phyloP scores from a whole-genome alignment of 92 coral and sea anemone genomes.

The Anthopleura xanthogrammica region DNA sequence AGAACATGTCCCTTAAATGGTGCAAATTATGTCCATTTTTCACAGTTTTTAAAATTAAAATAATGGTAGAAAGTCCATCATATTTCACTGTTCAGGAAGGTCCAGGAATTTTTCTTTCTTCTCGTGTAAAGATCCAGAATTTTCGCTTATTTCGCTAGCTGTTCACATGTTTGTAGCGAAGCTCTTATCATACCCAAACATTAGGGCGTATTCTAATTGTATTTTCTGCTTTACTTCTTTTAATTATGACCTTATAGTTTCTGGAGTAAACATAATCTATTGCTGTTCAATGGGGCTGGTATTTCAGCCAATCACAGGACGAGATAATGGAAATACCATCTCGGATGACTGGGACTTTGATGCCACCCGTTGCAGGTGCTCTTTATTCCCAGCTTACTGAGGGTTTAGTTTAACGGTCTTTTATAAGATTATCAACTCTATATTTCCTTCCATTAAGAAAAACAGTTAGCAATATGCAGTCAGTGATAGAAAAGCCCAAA shows the following conservation, averaged over 20 bases:
- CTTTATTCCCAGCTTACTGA: no score
- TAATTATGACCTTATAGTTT: conserved; percentile 35
- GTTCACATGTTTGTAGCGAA: background rate
- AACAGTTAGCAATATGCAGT: no score
- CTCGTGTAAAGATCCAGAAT: background rate
- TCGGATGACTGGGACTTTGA: conserved; percentile 11
- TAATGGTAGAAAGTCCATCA: background rate
- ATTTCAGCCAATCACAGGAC: conserved; percentile 17
- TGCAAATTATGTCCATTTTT: background rate
- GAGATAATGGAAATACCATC: background rate
- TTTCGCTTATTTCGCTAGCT: background rate
- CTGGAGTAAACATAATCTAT: conserved; percentile 21
- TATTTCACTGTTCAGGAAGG: background rate
- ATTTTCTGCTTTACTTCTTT: conserved; percentile 8
- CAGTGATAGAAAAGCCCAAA: no score
- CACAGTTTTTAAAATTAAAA: background rate
- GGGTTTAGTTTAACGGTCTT: no score
- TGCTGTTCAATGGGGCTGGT: conserved; percentile 19
- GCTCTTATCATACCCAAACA: conserved; percentile 28
- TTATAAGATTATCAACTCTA: no score
- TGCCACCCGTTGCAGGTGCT: conserved; percentile 44
- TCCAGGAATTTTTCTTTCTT: background rate
- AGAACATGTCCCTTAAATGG: background rate
- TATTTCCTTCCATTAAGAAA: no score
- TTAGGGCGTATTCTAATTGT: conserved; percentile 35